These are phyloP conservation scores for Stichopus chloronotus DNA, from an alignment of 35 echinoderm and acorn worm species.

Conservation along the genomic window DNA sequence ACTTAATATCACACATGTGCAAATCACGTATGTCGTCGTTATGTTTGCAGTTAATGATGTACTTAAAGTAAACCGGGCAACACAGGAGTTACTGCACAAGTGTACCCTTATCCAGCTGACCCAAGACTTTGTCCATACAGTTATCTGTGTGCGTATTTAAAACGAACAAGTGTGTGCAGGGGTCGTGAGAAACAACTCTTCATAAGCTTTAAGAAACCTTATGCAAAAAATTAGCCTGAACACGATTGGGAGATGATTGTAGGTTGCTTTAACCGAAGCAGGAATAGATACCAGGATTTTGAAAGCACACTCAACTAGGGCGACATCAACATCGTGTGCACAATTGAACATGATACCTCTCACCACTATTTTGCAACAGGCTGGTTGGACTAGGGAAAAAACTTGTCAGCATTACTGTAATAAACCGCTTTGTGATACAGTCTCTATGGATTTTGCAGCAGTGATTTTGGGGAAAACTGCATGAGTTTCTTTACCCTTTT, in stretches of 20 bases:
- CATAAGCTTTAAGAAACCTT: neutral
- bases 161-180: neutral
- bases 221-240: neutral
- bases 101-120: constrained; percentile 18
- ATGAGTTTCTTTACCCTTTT: neutral
- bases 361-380: neutral
- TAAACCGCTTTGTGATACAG: neutral
- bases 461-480: neutral
- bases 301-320: too few relatives aligned
- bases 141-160: neutral
- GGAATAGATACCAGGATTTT: too few relatives aligned
- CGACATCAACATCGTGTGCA: too few relatives aligned
- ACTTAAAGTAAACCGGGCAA: neutral
- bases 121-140: neutral
- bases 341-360: neutral
- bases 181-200: neutral
- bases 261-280: neutral
- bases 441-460: neutral
- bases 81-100: neutral
- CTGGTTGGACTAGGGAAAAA: neutral
- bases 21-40: neutral
- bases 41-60: neutral
- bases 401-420: neutral
- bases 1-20: constrained; percentile 10
- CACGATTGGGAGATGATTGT: constrained; percentile 5